phyloP scores from a whole-genome alignment of 2,113 vertebrate genomes.

The Erythrolamprus reginae region DNA sequence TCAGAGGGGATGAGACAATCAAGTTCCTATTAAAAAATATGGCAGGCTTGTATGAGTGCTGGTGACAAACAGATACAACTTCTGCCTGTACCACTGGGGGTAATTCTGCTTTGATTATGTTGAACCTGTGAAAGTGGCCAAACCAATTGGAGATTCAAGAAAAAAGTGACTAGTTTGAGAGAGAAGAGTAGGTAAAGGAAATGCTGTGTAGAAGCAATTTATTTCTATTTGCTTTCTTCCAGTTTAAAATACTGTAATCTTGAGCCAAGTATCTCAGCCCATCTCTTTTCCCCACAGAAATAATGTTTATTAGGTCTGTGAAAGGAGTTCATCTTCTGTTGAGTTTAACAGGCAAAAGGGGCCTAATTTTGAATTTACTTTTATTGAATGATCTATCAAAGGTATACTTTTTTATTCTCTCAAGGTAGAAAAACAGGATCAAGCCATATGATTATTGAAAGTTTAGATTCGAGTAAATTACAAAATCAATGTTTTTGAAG shows the following conservation, averaged over 20 bases:
- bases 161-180: not conserved
- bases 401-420: not conserved
- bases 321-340: not conserved
- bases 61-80: not conserved
- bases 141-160: not conserved
- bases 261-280: not conserved
- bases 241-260: not conserved
- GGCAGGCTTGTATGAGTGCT: not conserved
- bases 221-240: not conserved
- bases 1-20: not conserved
- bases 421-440: not conserved
- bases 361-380: not conserved
- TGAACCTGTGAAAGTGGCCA: too few relatives aligned
- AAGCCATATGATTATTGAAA: slow-evolving; percentile 2
- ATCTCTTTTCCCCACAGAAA: not conserved
- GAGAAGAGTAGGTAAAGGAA: not conserved
- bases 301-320: not conserved
- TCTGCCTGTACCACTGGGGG: not conserved
- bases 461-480: slow-evolving; percentile 10
- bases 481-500: slow-evolving; percentile 38
- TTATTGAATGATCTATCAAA: not conserved
- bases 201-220: not conserved
- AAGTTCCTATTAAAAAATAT: not conserved
- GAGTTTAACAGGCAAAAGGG: not conserved
- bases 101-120: not conserved